Conservation (phyloP, 2,888 invertebrate genomes). For the Drosophila aldrichi region DNA sequence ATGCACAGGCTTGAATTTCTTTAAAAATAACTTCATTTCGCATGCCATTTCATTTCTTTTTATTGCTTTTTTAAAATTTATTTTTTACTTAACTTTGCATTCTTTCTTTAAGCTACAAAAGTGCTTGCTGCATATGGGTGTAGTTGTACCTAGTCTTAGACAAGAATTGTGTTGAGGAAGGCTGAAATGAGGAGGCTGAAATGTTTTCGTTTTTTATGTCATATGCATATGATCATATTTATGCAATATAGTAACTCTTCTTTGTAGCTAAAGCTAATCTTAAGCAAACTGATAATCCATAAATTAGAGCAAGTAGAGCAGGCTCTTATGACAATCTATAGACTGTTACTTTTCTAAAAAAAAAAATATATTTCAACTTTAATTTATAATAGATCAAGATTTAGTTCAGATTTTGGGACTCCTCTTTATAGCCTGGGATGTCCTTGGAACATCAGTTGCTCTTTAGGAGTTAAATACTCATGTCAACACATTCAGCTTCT, state of each 20-base stretch:
- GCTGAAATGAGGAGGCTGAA: no score
- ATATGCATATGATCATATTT: no score
- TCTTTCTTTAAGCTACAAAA: constrained; percentile 33
- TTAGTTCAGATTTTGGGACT: no score
- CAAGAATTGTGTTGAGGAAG: not conserved
- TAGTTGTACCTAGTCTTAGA: constrained; percentile 23
- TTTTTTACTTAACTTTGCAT: not conserved
- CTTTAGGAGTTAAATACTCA: not conserved
- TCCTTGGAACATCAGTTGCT: not conserved
- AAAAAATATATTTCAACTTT: not conserved
- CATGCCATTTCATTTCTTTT: constrained; percentile 53
- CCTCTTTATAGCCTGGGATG: not conserved
- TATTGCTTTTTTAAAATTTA: not conserved
- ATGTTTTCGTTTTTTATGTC: not conserved
- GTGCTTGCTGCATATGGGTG: constrained; percentile 14
- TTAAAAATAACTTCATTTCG: constrained; percentile 80
- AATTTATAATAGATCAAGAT: not conserved
- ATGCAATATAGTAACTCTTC: no score
- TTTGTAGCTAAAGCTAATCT: no score
- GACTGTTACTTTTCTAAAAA: no score
- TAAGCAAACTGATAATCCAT: no score
- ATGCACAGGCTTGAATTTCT: constrained; percentile 77
- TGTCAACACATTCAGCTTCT: not conserved
- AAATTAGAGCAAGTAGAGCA: no score
- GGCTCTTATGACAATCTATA: no score